Conservation (phyloP, 2,113 vertebrate species). For the Trochalopteron elliotii region DNA sequence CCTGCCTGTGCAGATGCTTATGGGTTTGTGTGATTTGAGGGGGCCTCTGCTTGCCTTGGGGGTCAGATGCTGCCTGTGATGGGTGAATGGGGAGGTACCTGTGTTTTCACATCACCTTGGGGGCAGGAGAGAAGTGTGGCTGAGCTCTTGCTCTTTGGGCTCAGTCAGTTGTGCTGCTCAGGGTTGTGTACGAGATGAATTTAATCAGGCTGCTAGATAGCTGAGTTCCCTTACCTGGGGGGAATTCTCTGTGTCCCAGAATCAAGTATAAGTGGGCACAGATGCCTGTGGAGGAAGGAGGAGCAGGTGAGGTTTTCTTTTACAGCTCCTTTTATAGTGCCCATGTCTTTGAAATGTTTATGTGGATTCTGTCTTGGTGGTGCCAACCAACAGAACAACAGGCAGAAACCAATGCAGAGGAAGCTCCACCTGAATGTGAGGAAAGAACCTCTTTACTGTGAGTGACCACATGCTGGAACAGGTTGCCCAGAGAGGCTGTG, state of each 20-base stretch:
- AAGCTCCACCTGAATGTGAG: background rate
- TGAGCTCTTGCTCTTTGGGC: background rate
- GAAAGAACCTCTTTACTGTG: background rate
- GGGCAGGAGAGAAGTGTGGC: background rate
- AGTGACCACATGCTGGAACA: background rate
- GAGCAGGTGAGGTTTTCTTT: background rate
- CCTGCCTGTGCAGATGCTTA: background rate
- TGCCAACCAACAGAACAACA: background rate
- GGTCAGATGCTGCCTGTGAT: background rate
- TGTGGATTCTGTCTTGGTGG: background rate
- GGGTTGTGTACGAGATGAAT: background rate
- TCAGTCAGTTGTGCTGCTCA: background rate
- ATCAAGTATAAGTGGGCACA: fast-evolving
- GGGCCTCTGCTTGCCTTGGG: background rate
- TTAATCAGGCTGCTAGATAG: fast-evolving
- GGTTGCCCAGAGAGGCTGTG: background rate
- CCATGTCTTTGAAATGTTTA: background rate
- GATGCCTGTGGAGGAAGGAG: background rate
- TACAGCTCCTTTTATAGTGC: background rate
- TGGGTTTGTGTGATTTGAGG: background rate
- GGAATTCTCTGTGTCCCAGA: background rate
- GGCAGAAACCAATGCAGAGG: background rate
- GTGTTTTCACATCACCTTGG: fast-evolving
- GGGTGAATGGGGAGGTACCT: fast-evolving
- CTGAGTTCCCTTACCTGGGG: background rate